Base-by-base conservation (phyloP, 2,888 invertebrate genomes). In the Ichneumoninae sp. region DNA sequence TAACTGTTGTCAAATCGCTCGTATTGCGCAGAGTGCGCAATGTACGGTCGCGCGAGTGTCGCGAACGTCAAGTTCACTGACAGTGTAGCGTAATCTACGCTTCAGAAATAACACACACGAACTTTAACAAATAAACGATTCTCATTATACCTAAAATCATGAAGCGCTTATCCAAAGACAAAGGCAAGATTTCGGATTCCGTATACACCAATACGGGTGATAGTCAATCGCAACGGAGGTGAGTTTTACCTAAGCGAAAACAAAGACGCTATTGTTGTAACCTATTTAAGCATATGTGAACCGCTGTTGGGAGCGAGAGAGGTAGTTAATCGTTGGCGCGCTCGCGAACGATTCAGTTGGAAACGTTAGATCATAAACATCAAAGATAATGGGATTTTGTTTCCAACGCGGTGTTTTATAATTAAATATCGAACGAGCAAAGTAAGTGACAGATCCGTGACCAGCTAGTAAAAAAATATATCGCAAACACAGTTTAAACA, bases 141-240 rank as follows among this genome's bases (percentile, higher is more conserved):
- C 57, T 62, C 6, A 5, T 33, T 33, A 13, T 1, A 30, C 65
- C 57, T 16, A 52, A 69, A 71, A 86, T 79, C 72, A 77, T 86
- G 85, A 70, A 81, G 86, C 90, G 89, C 70, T 87, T 89, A 16
- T 90, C 90, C 16, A 90, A 90, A 66, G 90, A 92, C 30, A 95
- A 95, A 91, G 95, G 95, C 1, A 97, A 96, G 91, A 94, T 97
- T 70, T 96, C 97, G 7, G 97, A 97, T 93, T 97, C 97, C 1
- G 97, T 96, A 10, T 97, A 97, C 91, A 97, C 97, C 0, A 97
- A 96, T 91, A 97, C 97, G 89, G 97, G 96, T 94, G 96, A 96
- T 93, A 97, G 97, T 89, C 97, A 97, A 91, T 97, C 97, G 0
- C 96, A 97, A 90, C 95, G 96, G 91, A 97, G 97, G 97, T 97